Percentiles rank a stretch among this genome's conserved stretches.
phyloP scores from a whole-genome alignment of 2,797 vertebrate genomes.

The Scolopax bukidnonensis region DNA sequence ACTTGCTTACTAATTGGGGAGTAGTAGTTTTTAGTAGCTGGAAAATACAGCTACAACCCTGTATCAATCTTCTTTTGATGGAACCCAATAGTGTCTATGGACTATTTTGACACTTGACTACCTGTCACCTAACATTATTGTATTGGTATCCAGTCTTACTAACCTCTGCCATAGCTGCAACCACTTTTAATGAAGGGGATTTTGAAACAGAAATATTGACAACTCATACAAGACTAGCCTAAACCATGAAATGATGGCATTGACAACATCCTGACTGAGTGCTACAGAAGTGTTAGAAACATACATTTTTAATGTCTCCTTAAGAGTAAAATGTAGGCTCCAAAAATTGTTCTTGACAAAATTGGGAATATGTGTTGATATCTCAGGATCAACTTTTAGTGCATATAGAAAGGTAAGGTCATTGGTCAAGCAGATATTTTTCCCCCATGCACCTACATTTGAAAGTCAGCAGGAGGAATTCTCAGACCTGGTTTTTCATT shows the following conservation, averaged over 20 bases:
- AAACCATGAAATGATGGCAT: slow-evolving; percentile 41
- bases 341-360: slow-evolving; percentile 65
- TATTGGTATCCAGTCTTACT: slow-evolving; percentile 21
- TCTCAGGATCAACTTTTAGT: slow-evolving; percentile 52
- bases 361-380: slow-evolving; percentile 64
- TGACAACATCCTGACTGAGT: slow-evolving; percentile 54
- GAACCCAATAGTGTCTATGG: slow-evolving; percentile 3
- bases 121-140: slow-evolving; percentile 25
- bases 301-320: slow-evolving; percentile 66
- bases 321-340: slow-evolving; percentile 48
- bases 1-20: slow-evolving; percentile 5
- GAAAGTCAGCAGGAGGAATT: slow-evolving; percentile 45
- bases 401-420: slow-evolving; percentile 38
- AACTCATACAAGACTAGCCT: slow-evolving; percentile 28
- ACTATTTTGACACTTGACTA: slow-evolving; percentile 38
- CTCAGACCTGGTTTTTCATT: slow-evolving; percentile 21
- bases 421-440: slow-evolving; percentile 52
- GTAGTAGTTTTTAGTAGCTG: not conserved
- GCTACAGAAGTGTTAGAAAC: slow-evolving; percentile 27
- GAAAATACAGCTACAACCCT: not conserved
- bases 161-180: slow-evolving; percentile 11
- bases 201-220: slow-evolving; percentile 68
- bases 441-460: slow-evolving; percentile 25
- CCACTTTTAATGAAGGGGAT: slow-evolving; percentile 35
- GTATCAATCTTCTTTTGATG: not conserved